Percentiles rank a stretch among this genome's conserved stretches.
phyloP scores from a whole-genome alignment of 2,113 vertebrate genomes.

The Carlito syrichta region DNA sequence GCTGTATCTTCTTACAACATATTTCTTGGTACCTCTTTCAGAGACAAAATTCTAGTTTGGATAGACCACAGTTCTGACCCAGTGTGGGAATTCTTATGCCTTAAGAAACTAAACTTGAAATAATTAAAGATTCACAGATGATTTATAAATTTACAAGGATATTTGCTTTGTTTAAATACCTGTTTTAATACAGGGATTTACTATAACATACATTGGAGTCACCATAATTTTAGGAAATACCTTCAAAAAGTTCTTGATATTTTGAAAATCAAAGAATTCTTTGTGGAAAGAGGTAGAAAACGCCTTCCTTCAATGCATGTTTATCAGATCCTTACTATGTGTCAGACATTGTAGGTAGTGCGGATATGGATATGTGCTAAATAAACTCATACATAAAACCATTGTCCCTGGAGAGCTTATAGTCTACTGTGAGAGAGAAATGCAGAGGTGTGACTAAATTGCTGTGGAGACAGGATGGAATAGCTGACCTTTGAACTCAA shows the following conservation, averaged over 20 bases:
- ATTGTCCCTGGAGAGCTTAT: neutral
- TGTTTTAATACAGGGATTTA: neutral
- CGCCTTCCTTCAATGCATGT: neutral
- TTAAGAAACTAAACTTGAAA: constrained; percentile 19
- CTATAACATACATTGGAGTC: neutral
- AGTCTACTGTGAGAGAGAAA: neutral
- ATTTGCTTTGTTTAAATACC: constrained; percentile 8
- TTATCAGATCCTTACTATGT: neutral
- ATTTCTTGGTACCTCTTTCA: constrained; percentile 33
- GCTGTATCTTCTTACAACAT: neutral
- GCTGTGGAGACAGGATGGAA: neutral
- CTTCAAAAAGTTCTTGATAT: neutral
- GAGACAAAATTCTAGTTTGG: neutral
- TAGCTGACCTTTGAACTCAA: constrained; percentile 45
- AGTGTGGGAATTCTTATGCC: constrained; percentile 5
- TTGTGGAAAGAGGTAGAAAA: constrained; percentile 1
- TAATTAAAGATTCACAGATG: neutral
- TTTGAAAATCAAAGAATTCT: constrained; percentile 14
- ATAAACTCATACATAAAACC: neutral
- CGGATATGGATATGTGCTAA: neutral
- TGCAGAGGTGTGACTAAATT: neutral
- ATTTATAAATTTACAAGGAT: constrained; percentile 28
- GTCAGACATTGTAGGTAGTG: neutral
- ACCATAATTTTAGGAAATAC: constrained; percentile 33
- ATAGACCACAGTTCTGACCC: constrained; percentile 9